These are phyloP conservation scores for Drosophila guanche DNA, from an alignment of 1,140 invertebrate genomes.

Conservation along the genomic window DNA sequence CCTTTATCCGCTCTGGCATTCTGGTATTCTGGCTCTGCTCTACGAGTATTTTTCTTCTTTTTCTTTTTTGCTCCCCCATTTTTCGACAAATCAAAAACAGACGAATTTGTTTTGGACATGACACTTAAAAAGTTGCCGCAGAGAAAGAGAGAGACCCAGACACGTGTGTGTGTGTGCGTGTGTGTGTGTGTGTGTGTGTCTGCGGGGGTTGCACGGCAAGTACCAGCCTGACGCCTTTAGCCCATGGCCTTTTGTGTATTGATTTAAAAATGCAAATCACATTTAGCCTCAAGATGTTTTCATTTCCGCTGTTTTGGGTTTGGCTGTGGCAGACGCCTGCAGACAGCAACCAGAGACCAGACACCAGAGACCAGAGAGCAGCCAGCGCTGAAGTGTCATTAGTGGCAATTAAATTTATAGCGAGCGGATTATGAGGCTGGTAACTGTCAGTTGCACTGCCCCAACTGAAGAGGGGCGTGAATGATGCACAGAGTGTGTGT, in stretches of 20 bases:
- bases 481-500: conserved; percentile 29
- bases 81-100: conserved; percentile 82
- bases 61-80: conserved; percentile 43
- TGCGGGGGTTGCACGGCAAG: conserved; percentile 34
- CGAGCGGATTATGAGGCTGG: conserved; percentile 72
- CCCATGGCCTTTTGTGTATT: conserved; percentile 59
- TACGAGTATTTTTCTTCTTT: conserved; percentile 27
- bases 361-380: no score
- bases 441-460: conserved; percentile 67
- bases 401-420: conserved; percentile 81
- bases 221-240: conserved; percentile 39
- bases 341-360: neutral
- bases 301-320: conserved; percentile 60
- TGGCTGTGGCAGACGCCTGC: conserved; percentile 51
- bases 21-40: conserved; percentile 4
- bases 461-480: conserved; percentile 26
- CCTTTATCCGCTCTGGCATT: no score
- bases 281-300: conserved; percentile 75
- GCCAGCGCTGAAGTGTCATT: conserved; percentile 57
- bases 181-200: neutral
- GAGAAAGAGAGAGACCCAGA: conserved; percentile 35
- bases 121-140: conserved; percentile 78
- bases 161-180: conserved; percentile 56
- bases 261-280: conserved; percentile 82
- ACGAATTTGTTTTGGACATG: conserved; percentile 82